A percentile compares a stretch with the other conserved stretches of the same genome.
Conservation (phyloP, 2,797 vertebrate species). For the Danio tinwini region DNA sequence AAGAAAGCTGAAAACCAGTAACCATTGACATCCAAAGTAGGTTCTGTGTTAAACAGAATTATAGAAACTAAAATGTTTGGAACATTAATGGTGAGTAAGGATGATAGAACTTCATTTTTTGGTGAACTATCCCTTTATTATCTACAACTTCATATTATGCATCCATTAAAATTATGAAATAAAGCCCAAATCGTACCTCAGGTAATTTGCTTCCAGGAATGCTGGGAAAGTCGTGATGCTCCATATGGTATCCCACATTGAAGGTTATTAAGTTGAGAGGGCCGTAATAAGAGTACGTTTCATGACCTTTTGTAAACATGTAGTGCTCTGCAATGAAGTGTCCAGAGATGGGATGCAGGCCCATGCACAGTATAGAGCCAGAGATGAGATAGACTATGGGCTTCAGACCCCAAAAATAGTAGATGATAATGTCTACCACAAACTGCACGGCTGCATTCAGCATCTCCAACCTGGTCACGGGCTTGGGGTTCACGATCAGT, state of each 20-base stretch:
- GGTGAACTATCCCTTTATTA: not conserved
- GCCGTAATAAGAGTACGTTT: constrained; percentile 98
- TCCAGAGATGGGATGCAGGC: constrained; percentile 95
- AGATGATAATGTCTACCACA: constrained; percentile 78
- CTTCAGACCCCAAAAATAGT: constrained; percentile 88
- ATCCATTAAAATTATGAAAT: not conserved
- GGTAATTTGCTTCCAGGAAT: constrained; percentile 93
- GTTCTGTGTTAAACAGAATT: too few species aligned
- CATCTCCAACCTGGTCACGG: constrained; percentile 86
- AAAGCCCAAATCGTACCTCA: constrained; percentile 77
- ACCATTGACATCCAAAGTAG: too few species aligned
- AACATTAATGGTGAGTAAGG: too few species aligned
- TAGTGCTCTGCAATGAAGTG: constrained; percentile 99
- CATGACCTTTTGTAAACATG: constrained; percentile 94
- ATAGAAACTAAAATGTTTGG: too few species aligned
- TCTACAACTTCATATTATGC: not conserved
- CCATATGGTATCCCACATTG: constrained; percentile 97
- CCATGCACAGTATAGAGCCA: constrained; percentile 90
- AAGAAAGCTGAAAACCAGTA: too few species aligned
- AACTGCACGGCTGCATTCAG: constrained; percentile 86
- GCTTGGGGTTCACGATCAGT: constrained; percentile 90
- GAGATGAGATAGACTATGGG: constrained; percentile 90
- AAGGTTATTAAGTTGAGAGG: constrained; percentile 93
- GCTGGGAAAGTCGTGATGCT: constrained; percentile 98
- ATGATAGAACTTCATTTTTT: too few species aligned